Percentiles rank a stretch among this genome's conserved stretches.
Conservation (phyloP, 92 coral and sea anemone species). For the Muricea muricata region DNA sequence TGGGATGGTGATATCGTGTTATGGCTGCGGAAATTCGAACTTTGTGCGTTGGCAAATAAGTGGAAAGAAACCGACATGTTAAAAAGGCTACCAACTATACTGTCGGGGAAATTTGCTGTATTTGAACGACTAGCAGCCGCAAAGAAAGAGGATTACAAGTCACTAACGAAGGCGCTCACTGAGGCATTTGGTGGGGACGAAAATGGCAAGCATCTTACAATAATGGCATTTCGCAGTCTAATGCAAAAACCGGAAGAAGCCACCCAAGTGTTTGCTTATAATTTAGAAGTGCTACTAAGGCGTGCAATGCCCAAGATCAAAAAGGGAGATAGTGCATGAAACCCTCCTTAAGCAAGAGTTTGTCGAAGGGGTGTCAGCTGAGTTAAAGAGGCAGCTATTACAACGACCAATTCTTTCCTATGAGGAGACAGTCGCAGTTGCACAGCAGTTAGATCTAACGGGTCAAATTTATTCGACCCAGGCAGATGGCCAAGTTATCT, state of each 20-base stretch:
- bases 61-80: slow-evolving; percentile 22
- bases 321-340: neutral
- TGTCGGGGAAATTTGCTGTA: neutral
- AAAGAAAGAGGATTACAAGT: neutral
- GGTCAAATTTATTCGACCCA: neutral
- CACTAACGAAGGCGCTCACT: neutral
- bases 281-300: neutral
- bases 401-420: slow-evolving; percentile 3
- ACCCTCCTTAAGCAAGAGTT: neutral
- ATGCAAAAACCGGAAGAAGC: neutral
- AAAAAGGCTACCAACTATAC: neutral
- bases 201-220: neutral
- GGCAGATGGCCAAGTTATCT: neutral
- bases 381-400: neutral
- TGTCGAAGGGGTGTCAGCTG: neutral
- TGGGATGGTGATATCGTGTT: neutral
- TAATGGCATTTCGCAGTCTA: neutral
- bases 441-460: neutral
- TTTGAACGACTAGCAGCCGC: slow-evolving; percentile 2
- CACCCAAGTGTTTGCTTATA: neutral
- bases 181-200: neutral
- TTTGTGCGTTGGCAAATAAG: neutral
- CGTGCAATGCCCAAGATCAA: slow-evolving; percentile 1
- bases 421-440: neutral
- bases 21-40: slow-evolving; percentile 10